These are phyloP conservation scores for Petrosia ficiformis DNA, from an alignment of 37 sponge, comb jelly and placozoan species.

Conservation along the genomic window DNA sequence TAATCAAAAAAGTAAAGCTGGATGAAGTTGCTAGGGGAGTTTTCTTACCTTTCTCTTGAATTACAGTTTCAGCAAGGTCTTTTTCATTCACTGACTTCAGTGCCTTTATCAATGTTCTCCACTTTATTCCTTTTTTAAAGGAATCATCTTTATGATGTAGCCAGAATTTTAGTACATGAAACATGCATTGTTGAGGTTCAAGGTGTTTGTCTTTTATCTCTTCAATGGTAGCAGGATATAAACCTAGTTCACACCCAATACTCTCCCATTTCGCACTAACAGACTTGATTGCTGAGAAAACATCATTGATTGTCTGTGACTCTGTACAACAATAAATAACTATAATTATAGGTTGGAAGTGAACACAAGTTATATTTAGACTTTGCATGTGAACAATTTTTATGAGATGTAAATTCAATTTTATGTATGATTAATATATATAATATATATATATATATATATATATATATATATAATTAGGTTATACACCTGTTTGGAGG, in stretches of 20 bases:
- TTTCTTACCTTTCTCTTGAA: slow-evolving; percentile 11
- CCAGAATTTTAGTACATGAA: not conserved
- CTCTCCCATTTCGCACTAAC: slow-evolving; percentile 22
- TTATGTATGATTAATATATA: too few species aligned
- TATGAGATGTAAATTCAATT: too few species aligned
- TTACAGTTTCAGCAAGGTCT: slow-evolving; percentile 1
- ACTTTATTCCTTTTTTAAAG: not conserved
- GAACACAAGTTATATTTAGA: too few species aligned
- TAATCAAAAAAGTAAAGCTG: too few species aligned
- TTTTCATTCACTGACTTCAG: slow-evolving; percentile 13
- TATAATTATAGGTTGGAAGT: too few species aligned
- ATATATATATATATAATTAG: too few species aligned
- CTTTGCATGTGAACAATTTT: too few species aligned
- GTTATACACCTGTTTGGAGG: too few species aligned
- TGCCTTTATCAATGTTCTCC: slow-evolving; percentile 5
- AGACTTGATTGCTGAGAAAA: not conserved
- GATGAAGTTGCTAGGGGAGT: too few species aligned
- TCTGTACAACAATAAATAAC: not conserved
- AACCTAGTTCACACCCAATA: slow-evolving; percentile 3
- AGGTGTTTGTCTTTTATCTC: not conserved
- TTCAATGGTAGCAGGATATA: not conserved
- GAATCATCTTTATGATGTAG: not conserved
- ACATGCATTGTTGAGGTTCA: not conserved
- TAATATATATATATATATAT: too few species aligned
- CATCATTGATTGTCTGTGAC: not conserved